These are phyloP conservation scores for Lamellibrachia satsuma DNA, from an alignment of 2,888 invertebrate genomes.

Conservation along the genomic window DNA sequence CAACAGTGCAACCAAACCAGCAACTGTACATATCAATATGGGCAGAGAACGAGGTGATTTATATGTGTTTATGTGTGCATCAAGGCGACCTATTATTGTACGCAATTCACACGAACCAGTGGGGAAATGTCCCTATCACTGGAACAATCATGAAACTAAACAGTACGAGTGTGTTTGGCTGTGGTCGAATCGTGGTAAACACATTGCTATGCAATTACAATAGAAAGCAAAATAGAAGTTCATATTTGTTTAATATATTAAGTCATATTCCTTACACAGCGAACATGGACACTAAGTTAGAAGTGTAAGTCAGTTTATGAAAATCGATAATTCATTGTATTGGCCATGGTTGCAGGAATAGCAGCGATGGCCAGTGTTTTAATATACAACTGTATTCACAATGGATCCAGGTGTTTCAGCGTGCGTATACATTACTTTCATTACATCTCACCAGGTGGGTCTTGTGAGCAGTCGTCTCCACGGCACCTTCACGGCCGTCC, in stretches of 20 bases:
- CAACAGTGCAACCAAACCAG: not conserved
- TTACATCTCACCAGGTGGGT: conserved; percentile 38
- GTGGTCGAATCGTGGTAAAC: not conserved
- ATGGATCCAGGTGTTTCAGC: too few species aligned
- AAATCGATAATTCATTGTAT: not conserved
- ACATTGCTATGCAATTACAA: too few species aligned
- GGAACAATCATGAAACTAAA: not conserved
- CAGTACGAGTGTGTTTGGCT: not conserved
- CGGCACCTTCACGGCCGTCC: conserved; percentile 26
- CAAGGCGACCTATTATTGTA: not conserved
- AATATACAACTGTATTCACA: too few species aligned
- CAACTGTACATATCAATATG: not conserved
- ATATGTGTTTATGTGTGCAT: not conserved
- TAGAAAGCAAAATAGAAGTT: too few species aligned
- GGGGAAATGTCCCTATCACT: not conserved
- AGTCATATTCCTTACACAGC: too few species aligned
- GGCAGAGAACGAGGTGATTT: not conserved
- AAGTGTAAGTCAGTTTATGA: too few species aligned
- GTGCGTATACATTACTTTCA: too few species aligned
- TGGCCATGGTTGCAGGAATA: too few species aligned
- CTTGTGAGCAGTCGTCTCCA: conserved; percentile 42
- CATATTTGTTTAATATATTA: too few species aligned
- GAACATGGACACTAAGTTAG: too few species aligned
- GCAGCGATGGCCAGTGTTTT: too few species aligned
- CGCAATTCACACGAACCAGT: not conserved